Evolutionary conservation across 1,140 invertebrate genomes (phyloP), one percentile per base, ranked within the genome.

Genomic region (Galleria mellonella): DNA sequence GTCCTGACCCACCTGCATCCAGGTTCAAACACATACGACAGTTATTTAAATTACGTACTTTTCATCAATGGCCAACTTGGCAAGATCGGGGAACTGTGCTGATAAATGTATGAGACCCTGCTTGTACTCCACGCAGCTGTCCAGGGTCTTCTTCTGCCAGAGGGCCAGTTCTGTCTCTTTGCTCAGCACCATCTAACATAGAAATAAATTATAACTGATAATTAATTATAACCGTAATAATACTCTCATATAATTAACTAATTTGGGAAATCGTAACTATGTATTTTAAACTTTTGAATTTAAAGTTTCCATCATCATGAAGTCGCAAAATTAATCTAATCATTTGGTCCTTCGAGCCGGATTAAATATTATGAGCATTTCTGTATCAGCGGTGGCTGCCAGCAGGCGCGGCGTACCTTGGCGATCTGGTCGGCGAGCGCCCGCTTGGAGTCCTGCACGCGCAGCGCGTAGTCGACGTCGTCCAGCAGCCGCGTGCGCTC

Each of bases 71-170:
- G 65, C 72, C 3, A 75, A 52, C 0, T 32, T 8, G 0, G 61
- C 65, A 0, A 77, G 56, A 0, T 65, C 54, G 0, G 76, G 76
- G 38, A 58, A 59, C 46, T 60, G 48, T 8, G 71, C 51, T n/a
- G 69, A 47, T 1, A 83, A 50, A 28, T 76, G 73, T n/a, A 83
- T 76, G 35, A 83, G 66, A 0, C 56, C 61, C 50, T 77, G 74
- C 49, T 81, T 70, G 65, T 79, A 81, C 57, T 79, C 60, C 46
- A 71, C 51, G 46, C 79, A 83, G 42, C 67, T 73, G 47, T 72
- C 72, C 43, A 83, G 43, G 0, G 72, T 63, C 29, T 59, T 62
- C 59, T 71, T 72, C 68, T 81, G 79, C 76, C 74, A 77, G 17
- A 63, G 51, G 1, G 79, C 71, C 52, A 83, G 54, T 51, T 77